These are phyloP conservation scores for Cephus rjabovi DNA, from an alignment of 2,888 invertebrate genomes.

Conservation along the genomic window DNA sequence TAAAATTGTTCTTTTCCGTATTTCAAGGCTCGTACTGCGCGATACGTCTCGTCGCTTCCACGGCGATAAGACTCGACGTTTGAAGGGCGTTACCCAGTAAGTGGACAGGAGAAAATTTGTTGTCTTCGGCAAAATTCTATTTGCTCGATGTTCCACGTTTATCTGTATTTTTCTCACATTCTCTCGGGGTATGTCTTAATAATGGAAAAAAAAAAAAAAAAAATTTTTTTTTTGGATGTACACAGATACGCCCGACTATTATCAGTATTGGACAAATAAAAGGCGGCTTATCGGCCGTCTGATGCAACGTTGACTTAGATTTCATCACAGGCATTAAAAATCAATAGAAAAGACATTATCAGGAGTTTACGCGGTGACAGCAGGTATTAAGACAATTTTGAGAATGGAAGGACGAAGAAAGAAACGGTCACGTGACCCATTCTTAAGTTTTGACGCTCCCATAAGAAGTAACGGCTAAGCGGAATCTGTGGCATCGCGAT, in stretches of 20 bases:
- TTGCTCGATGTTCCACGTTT: background rate
- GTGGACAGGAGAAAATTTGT: background rate
- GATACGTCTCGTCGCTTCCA: background rate
- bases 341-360: background rate
- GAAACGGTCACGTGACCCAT: background rate
- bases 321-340: conserved; percentile 47
- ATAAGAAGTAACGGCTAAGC: background rate
- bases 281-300: conserved; percentile 43
- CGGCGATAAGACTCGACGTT: background rate
- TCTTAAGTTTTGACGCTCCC: background rate
- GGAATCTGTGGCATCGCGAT: background rate
- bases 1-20: background rate
- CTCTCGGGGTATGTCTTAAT: background rate
- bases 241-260: conserved; percentile 7
- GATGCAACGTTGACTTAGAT: conserved; percentile 60
- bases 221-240: conserved; percentile 7
- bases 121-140: background rate
- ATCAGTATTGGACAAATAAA: conserved; percentile 43
- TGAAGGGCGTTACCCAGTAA: background rate
- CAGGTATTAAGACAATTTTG: background rate
- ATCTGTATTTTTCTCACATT: background rate
- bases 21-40: background rate
- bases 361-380: background rate
- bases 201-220: conserved; percentile 20
- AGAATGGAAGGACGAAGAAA: background rate